Base-by-base conservation (phyloP, 2,113 vertebrate species). In the Ancistrus triradiatus region DNA sequence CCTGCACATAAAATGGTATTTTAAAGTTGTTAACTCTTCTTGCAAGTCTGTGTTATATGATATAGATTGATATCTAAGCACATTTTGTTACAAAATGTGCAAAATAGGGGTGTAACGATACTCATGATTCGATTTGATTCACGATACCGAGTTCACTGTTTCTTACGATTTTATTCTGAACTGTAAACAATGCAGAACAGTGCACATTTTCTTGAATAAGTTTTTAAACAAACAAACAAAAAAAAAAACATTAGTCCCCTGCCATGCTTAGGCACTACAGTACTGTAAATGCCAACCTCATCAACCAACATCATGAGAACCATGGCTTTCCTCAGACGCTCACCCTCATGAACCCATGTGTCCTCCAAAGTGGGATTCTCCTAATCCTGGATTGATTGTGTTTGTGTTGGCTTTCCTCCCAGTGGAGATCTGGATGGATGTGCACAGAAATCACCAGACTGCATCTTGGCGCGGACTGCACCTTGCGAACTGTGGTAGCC, bases 381-480 rank as follows among this genome's bases (percentile, higher is more conserved):
- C 17, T 17, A 50, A 51, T 51, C 61, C 52, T 52, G 24, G 59
- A 21, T 63, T 38, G 50, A 44, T 59, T 58, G 8, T 22, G 63
- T 73, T 74, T 79, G 37, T 47, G 37, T 66, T 75, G 65, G 70
- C 43, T 8, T 21, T 3, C 3, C 5, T 62, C 69, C 61, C 25
- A 25, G 4, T 62, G 37, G 17, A 37, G 57, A 70, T 70, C 33
- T 48, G 44, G 66, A 70, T 75, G 31, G 37, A 25, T 48, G 47
- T 28, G 44, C 17, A 44, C 31, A 24, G 47, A 59, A 52, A 31
- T 50, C 27, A 46, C n/a, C n/a, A n/a, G n/a, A n/a, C n/a, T n/a
- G n/a, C n/a, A n/a, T n/a, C n/a, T n/a, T n/a, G n/a, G n/a, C n/a
- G n/a, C n/a, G n/a, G n/a, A n/a, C n/a, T n/a, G n/a, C n/a, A n/a